Conservation (phyloP, 1,140 invertebrate species). For the Teleopsis dalmanni region DNA sequence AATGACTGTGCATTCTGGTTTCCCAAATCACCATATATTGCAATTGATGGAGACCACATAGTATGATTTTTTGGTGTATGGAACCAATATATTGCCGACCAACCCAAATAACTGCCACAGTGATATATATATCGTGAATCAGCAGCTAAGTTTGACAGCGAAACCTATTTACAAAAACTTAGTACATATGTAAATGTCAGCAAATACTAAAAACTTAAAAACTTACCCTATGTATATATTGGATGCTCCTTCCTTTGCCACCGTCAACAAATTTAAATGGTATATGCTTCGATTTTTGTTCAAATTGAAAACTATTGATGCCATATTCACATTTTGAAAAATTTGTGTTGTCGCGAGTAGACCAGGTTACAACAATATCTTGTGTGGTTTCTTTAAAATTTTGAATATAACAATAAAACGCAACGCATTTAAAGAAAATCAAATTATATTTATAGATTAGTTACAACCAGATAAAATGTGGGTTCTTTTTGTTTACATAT, state of each 20-base stretch:
- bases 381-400: slow-evolving; percentile 50
- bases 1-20: slow-evolving; percentile 83
- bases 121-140: slow-evolving; percentile 69
- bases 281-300: slow-evolving; percentile 48
- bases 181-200: no score
- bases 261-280: slow-evolving; percentile 65
- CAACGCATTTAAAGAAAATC: no score
- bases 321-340: slow-evolving; percentile 77
- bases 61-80: slow-evolving; percentile 55
- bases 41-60: slow-evolving; percentile 70
- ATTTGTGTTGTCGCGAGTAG: slow-evolving; percentile 65
- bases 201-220: neutral
- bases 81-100: slow-evolving; percentile 74
- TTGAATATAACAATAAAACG: slow-evolving; percentile 1
- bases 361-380: slow-evolving; percentile 85
- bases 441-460: no score
- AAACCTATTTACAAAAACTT: slow-evolving; percentile 45
- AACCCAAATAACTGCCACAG: slow-evolving; percentile 71
- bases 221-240: slow-evolving; percentile 75
- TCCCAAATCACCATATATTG: slow-evolving; percentile 88
- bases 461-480: no score
- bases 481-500: no score
- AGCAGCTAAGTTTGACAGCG: slow-evolving; percentile 52
- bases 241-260: slow-evolving; percentile 55
- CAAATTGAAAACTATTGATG: slow-evolving; percentile 46